These are phyloP conservation scores for Drosophila lacicola DNA, from an alignment of 2,888 invertebrate species.

Conservation along the genomic window DNA sequence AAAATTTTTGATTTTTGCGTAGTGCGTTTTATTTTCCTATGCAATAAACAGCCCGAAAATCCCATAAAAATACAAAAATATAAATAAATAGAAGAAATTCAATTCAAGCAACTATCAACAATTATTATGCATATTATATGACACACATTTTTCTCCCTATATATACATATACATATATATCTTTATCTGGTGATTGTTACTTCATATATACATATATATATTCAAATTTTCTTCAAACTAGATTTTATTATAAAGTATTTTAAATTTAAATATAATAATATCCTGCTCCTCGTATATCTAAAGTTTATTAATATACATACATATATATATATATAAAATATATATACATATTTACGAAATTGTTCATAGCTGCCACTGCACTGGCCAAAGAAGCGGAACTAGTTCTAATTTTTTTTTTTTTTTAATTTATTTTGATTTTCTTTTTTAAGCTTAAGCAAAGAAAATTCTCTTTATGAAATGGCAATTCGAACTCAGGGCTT, in stretches of 20 bases:
- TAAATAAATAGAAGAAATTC: not conserved
- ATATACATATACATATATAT: not conserved
- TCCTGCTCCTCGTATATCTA: too few relatives aligned
- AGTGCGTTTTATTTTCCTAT: constrained; percentile 68
- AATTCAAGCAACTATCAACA: not conserved
- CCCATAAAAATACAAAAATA: not conserved
- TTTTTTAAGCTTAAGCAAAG: too few relatives aligned
- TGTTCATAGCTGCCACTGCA: constrained; percentile 19
- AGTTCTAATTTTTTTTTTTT: constrained; percentile 11
- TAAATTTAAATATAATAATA: too few relatives aligned
- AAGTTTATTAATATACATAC: too few relatives aligned
- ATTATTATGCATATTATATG: not conserved
- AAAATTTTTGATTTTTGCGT: constrained; percentile 65
- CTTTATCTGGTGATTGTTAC: not conserved
- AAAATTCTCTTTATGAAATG: not conserved
- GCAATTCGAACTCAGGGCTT: not conserved
- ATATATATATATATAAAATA: not conserved
- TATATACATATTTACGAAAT: constrained; percentile 6
- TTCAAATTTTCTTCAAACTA: not conserved
- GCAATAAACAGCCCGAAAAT: not conserved
- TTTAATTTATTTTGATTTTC: too few relatives aligned
- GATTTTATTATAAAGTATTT: too few relatives aligned
- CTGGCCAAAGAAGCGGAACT: constrained; percentile 19
- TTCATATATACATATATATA: not conserved
- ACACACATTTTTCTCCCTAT: not conserved